Conservation (phyloP, 2,797 vertebrate species). For the Pogonophryne albipinna region DNA sequence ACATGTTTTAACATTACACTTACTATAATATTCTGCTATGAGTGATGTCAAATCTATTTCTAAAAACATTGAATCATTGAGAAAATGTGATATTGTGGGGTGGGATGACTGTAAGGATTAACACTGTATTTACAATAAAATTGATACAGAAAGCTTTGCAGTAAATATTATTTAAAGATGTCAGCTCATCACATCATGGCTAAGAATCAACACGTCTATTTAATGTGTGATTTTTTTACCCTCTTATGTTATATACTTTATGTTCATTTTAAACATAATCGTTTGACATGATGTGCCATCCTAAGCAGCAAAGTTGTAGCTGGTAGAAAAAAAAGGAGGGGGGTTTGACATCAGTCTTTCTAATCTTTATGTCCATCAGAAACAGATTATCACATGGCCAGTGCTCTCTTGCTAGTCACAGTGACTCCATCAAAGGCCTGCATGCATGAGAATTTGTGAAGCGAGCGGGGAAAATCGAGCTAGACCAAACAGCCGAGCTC, state of each 20-base stretch:
- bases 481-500: constrained; percentile 86
- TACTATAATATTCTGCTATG: not conserved
- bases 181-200: not conserved
- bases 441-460: constrained; percentile 84
- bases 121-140: not conserved
- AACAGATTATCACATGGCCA: constrained; percentile 79
- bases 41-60: constrained; percentile 13
- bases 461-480: constrained; percentile 80
- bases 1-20: not conserved
- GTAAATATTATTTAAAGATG: constrained; percentile 1
- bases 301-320: constrained; percentile 5
- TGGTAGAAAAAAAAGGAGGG: constrained; percentile 18
- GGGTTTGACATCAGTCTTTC: constrained; percentile 48
- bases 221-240: constrained; percentile 12
- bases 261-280: constrained; percentile 4
- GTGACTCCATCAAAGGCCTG: constrained; percentile 81
- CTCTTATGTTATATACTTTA: not conserved
- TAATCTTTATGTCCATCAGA: constrained; percentile 79
- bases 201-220: constrained; percentile 4
- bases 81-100: not conserved
- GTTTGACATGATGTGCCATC: not conserved
- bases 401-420: constrained; percentile 62
- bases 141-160: not conserved
- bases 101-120: not conserved
- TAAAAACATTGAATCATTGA: not conserved